phyloP scores from a whole-genome alignment of 2,888 invertebrate species.

The Sipunculus nudus region DNA sequence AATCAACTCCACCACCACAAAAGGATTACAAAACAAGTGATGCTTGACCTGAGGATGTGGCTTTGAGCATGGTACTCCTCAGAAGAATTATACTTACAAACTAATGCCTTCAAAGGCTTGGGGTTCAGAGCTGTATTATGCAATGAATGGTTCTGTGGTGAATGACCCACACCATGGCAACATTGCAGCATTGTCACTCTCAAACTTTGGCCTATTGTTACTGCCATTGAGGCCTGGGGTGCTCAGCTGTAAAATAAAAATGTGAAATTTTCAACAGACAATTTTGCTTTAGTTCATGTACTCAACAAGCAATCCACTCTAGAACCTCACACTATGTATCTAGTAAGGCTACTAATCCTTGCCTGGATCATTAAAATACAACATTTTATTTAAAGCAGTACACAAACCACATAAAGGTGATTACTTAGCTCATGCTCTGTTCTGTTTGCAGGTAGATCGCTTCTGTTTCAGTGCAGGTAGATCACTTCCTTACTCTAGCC shows the following conservation, averaged over 20 bases:
- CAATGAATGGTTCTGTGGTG: not conserved
- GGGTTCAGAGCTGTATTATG: not conserved
- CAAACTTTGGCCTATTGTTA: not conserved
- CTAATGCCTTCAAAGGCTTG: not conserved
- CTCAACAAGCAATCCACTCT: conserved; percentile 1
- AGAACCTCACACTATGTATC: not conserved
- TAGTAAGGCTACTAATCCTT: not conserved
- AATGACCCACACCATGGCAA: not conserved
- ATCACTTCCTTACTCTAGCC: no score
- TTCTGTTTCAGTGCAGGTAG: no score
- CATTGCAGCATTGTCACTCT: not conserved
- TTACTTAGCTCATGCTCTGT: no score
- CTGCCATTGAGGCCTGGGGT: not conserved
- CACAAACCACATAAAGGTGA: no score
- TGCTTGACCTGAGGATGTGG: not conserved
- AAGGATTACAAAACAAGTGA: not conserved
- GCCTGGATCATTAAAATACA: not conserved
- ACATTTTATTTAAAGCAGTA: not conserved
- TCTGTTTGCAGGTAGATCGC: no score
- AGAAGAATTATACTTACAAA: not conserved
- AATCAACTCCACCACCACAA: not conserved
- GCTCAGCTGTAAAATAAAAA: not conserved
- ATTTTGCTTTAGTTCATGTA: not conserved
- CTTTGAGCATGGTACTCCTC: not conserved
- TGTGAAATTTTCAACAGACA: not conserved